Evolutionary conservation across 2,888 invertebrate genomes (phyloP).

Genomic region (Limenitis camilla): DNA sequence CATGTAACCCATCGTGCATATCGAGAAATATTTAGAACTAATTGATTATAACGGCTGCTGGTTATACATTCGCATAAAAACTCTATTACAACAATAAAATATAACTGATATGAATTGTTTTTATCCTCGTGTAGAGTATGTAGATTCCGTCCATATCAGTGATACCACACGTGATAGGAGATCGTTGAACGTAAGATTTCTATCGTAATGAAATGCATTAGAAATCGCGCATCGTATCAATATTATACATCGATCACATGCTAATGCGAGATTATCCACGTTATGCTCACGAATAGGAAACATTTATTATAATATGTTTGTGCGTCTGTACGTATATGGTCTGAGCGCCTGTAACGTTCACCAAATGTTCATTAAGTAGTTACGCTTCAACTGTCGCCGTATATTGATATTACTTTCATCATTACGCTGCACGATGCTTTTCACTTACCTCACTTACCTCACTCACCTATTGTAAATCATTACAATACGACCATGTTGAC

Average conservation of each 20-base stretch:
- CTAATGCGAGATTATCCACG: conserved; percentile 23
- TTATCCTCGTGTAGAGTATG: no score
- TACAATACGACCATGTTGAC: no score
- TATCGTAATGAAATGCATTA: conserved; percentile 26
- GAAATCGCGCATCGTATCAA: conserved; percentile 17
- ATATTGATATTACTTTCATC: no score
- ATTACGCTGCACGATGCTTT: no score
- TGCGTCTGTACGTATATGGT: neutral
- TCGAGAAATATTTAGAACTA: no score
- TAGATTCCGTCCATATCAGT: no score
- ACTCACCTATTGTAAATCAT: no score
- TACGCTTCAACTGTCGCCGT: neutral
- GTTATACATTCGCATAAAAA: no score
- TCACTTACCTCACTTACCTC: no score
- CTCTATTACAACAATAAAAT: no score
- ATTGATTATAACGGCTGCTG: no score
- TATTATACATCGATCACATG: conserved; percentile 13
- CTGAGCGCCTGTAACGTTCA: neutral
- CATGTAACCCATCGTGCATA: no score
- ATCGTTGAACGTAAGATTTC: conserved; percentile 19
- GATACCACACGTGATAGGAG: neutral
- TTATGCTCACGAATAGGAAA: conserved; percentile 3
- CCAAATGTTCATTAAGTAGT: neutral
- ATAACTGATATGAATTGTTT: neutral
- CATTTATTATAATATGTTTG: neutral